A percentile compares a stretch with the other conserved stretches of the same genome.
Conservation (phyloP, 2,888 invertebrate species). For the Spisula subtruncata region DNA sequence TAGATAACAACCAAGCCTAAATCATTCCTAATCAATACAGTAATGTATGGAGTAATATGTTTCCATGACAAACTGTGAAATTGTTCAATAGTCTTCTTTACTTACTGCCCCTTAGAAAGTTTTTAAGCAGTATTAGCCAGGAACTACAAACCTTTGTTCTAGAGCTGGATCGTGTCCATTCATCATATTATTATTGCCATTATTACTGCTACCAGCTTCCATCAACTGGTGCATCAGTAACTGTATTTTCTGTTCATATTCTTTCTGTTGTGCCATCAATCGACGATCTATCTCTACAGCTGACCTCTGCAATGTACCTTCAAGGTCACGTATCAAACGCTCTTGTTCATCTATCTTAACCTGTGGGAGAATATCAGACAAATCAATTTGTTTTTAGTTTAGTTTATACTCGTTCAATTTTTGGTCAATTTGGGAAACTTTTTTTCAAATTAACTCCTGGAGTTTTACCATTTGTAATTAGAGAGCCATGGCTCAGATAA, state of each 20-base stretch:
- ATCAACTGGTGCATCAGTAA: constrained; percentile 85
- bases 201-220: constrained; percentile 66
- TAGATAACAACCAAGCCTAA: too few relatives aligned
- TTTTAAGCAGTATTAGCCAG: not conserved
- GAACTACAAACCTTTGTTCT: constrained; percentile 62
- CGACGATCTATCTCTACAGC: constrained; percentile 84
- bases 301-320: constrained; percentile 83
- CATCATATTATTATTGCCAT: constrained; percentile 38
- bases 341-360: constrained; percentile 86
- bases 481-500: too few relatives aligned
- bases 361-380: constrained; percentile 69
- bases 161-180: constrained; percentile 51
- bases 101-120: too few relatives aligned
- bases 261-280: constrained; percentile 85
- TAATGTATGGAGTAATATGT: too few relatives aligned
- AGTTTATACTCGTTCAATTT: too few relatives aligned
- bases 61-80: too few relatives aligned
- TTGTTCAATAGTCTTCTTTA: not conserved
- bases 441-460: too few relatives aligned
- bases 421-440: too few relatives aligned
- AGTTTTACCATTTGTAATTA: too few relatives aligned
- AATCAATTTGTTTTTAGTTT: not conserved
- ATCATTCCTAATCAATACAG: too few relatives aligned
- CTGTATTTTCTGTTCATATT: constrained; percentile 87
- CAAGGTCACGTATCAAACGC: constrained; percentile 83